These are phyloP conservation scores for Anoplolepis gracilipes DNA, from an alignment of 1,140 invertebrate genomes.

Conservation along the genomic window DNA sequence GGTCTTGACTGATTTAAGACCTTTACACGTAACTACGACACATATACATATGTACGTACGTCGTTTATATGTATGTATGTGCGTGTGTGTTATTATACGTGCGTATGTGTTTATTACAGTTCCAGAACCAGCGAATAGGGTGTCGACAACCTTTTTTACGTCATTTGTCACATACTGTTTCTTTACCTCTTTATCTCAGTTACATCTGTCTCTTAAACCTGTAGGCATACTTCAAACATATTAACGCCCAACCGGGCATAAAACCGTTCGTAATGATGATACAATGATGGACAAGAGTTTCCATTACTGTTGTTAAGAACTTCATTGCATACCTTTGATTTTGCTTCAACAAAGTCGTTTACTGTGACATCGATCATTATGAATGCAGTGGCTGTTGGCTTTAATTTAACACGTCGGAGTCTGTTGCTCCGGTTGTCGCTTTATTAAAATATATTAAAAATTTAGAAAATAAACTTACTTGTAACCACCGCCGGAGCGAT, in stretches of 20 bases:
- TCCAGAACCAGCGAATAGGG: constrained; percentile 63
- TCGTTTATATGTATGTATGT: constrained; percentile 4
- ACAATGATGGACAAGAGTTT: constrained; percentile 77
- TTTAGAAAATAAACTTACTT: constrained; percentile 82
- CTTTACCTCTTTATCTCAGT: constrained; percentile 82
- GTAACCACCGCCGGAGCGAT: constrained; percentile 82
- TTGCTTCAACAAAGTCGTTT: constrained; percentile 63
- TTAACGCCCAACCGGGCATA: constrained; percentile 83
- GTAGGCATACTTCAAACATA: constrained; percentile 86
- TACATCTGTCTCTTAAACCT: constrained; percentile 86
- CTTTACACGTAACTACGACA: constrained; percentile 47
- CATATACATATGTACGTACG: not conserved
- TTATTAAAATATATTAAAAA: constrained; percentile 46
- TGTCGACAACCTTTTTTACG: constrained; percentile 80
- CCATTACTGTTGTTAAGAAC: constrained; percentile 69
- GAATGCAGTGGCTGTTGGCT: constrained; percentile 43
- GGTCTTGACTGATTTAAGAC: constrained; percentile 62
- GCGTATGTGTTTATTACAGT: constrained; percentile 34
- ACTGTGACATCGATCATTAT: constrained; percentile 55
- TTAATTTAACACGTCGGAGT: constrained; percentile 47
- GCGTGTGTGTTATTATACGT: not conserved
- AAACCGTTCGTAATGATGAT: constrained; percentile 77
- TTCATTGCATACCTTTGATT: constrained; percentile 78
- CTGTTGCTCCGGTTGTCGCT: constrained; percentile 65
- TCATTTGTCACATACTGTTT: constrained; percentile 85